Evolutionary conservation across 2,113 vertebrate species (phyloP), one percentile per base, ranked within the genome.

Genomic region (Lichenostomus cassidix): DNA sequence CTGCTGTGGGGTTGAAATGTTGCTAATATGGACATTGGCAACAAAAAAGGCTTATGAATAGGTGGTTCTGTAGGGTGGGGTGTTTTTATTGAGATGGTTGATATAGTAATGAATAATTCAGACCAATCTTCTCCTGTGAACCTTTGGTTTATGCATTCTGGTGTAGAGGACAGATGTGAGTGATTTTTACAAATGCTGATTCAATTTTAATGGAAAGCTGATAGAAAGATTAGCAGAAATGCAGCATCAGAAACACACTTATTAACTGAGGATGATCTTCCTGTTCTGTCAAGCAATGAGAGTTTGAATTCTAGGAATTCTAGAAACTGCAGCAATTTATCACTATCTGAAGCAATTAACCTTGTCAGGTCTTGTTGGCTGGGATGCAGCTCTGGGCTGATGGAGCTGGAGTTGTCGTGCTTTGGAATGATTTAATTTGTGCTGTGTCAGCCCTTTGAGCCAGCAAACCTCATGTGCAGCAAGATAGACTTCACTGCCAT

Each of bases 301-400:
- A 78, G 33, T 68, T 60, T 84, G 74, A 89, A n/a, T 87, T 89
- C 74, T 94, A 82, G 44, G 58, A 84, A 15, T 55, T 62, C 29
- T 69, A 9, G 47, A 55, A 91, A 23, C 44, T 78, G 47, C 52
- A 82, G 64, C 52, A 55, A 8, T 68, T 11, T 67, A 60, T 75
- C 42, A 44, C 20, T 77, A 33, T 75, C 77, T 75, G 65, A 75
- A 84, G n/a, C 70, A 71, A 63, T 87, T 89, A 87, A 87, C 64
- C 81, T 94, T 84, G 83, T 87, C 93, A 87, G 33, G 23, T 59
- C 74, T 71, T 24, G 42, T 94, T 89, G 87, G 52, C 74, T 82
- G 92, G 84, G 74, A 55, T 71, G 60, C 49, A 47, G 39, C 77
- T 39, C 67, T 67, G 41, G 62, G 64, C 46, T 82, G n/a, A 6